Evolutionary conservation across 1,140 invertebrate species (phyloP), one percentile per base, ranked within the genome.

Genomic region (Dermatophagoides farinae): DNA sequence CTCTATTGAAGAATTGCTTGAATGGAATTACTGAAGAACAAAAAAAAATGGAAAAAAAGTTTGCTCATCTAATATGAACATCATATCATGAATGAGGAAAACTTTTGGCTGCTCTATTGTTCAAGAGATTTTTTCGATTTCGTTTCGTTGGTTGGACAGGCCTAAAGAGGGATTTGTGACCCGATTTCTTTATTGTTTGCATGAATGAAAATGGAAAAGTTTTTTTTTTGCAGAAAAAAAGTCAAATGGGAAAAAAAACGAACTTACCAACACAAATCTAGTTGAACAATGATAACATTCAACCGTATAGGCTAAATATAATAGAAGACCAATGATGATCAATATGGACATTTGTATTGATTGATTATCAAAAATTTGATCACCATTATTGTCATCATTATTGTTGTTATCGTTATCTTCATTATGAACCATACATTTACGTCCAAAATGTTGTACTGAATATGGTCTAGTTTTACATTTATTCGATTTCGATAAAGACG

Each of bases 231-330:
- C 8, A 31, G 8, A 4, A 31, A 31, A 31, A 4, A 8, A 31
- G 8, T 31, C 31, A 31, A 31, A 31, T 31, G 31, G 31, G 8
- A 31, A 31, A 31, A 31, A 31, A 31, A 31, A 31, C 2, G 18
- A 37, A 59, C 52, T 64, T 54, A 66, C 78, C 44, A 80, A 64
- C 77, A 83, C 61, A 74, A 85, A 64, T 75, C 77, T 67, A 0
- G 73, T 75, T 52, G 73, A 72, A 63, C 75, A 84, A 67, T 88
- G 84, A 73, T 84, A 88, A 67, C 85, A 88, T 70, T 88, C 86
- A 57, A 86, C 83, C 65, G 88, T 72, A 71, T 88, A 88, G 9
- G 87, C 81, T 49, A 88, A 71, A 71, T 88, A 88, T 12, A 88
- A 74, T 69, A 86, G 81, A 20, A 85, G 80, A 68, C 87, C 85